Evolutionary conservation across 2,797 vertebrate species (phyloP), one percentile per base, ranked within the genome.

Genomic region (Uromys caudimaculatus): DNA sequence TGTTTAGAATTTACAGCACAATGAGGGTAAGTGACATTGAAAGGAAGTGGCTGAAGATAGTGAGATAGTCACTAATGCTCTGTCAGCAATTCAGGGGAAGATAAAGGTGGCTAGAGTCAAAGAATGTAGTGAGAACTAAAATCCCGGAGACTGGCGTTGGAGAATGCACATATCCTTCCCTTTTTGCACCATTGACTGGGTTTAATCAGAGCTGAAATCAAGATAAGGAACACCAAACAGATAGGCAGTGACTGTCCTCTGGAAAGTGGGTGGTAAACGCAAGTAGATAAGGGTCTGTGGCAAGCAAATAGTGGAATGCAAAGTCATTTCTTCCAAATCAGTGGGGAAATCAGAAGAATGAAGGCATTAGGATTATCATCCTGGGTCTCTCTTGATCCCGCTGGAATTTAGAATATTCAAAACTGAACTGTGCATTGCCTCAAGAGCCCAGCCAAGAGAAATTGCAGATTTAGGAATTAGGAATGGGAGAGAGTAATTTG

Each of bases 171-270:
- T 41, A 23, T 32, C 0, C 35, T 21, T 41, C 23, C 29, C 29
- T n/a, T 35, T 27, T 76, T 29, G 1, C 12, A 85, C 4, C 54
- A 54, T 64, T 91, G 24, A 60, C 1, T 89, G 50, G 24, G 60
- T 84, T 90, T 84, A 90, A 90, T 91, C 75, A 47, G 38, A 91
- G 13, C 14, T 89, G 91, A 79, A 71, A 67, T 94, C 84, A 91
- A 86, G 77, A 92, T 79, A 88, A 92, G 54, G 3, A 56, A 19
- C 4, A 17, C 24, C 71, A 73, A 67, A 67, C 4, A 73, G 76
- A 91, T 7, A 89, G 71, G 50, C 50, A 83, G 50, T 19, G 56
- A 58, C 11, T 81, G 54, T 12, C 12, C 24, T 60, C 50, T 41
- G 9, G 50, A 79, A 86, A 54, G 75, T 71, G 11, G 38, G 44